phyloP scores from a whole-genome alignment of 2,888 invertebrate species.

The Dendrolimus pini region DNA sequence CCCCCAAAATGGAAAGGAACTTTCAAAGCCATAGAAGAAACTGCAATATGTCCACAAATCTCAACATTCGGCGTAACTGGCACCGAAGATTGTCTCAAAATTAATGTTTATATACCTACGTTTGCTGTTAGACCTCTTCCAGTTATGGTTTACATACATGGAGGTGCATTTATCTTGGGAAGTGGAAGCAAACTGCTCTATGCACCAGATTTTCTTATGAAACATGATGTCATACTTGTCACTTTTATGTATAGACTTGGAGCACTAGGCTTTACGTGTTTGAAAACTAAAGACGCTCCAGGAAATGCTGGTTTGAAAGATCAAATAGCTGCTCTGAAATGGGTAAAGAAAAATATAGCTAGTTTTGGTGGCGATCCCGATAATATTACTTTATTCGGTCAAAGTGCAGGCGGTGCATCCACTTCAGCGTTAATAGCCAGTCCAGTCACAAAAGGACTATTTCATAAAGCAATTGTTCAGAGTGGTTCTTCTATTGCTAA shows the following conservation, averaged over 20 bases:
- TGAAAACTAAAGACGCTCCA: conserved; percentile 59
- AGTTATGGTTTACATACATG: conserved; percentile 64
- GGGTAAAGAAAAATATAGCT: conserved; percentile 61
- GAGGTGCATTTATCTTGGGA: conserved; percentile 56
- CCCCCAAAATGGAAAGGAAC: conserved; percentile 57
- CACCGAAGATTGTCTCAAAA: conserved; percentile 55
- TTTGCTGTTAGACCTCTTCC: conserved; percentile 32
- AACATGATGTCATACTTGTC: conserved; percentile 52
- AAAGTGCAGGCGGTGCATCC: conserved; percentile 60
- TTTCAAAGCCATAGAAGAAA: conserved; percentile 50
- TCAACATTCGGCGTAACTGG: conserved; percentile 34
- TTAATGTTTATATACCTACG: conserved; percentile 56
- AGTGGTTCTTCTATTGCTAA: conserved; percentile 54
- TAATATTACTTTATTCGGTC: conserved; percentile 61
- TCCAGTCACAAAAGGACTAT: conserved; percentile 44
- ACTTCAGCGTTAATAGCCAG: conserved; percentile 45
- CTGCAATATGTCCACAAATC: conserved; percentile 46
- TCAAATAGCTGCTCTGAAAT: conserved; percentile 59
- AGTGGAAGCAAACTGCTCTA: conserved; percentile 55
- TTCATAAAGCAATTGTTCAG: conserved; percentile 54
- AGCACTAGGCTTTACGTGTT: conserved; percentile 54
- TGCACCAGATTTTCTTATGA: conserved; percentile 53
- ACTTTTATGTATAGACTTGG: conserved; percentile 65
- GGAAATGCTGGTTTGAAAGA: conserved; percentile 65
- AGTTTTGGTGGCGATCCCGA: conserved; percentile 63